Percentiles rank a stretch among this genome's conserved stretches.
Conservation (phyloP, 2,113 vertebrate species). For the Zosterops pallidus region DNA sequence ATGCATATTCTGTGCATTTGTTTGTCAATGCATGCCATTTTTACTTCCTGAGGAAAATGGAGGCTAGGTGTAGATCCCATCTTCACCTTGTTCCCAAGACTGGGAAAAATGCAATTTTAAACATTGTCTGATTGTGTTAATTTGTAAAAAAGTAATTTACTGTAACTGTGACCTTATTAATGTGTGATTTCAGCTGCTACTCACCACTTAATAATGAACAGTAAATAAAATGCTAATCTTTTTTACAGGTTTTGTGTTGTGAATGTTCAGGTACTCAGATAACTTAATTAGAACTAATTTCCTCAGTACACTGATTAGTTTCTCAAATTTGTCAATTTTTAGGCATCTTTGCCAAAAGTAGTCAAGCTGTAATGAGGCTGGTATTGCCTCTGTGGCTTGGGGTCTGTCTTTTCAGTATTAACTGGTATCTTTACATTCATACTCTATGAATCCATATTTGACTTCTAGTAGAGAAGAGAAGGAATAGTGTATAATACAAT, state of each 20-base stretch:
- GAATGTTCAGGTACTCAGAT: constrained; percentile 56
- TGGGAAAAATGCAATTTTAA: neutral
- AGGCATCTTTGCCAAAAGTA: neutral
- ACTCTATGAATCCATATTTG: neutral
- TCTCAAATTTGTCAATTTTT: neutral
- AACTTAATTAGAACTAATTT: constrained; percentile 63
- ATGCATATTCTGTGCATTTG: neutral
- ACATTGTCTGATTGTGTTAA: neutral
- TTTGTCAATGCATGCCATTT: neutral
- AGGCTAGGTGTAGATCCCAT: neutral
- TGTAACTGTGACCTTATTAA: constrained; percentile 57
- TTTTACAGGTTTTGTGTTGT: constrained; percentile 49
- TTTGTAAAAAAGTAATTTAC: constrained; percentile 51
- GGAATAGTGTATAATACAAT: neutral
- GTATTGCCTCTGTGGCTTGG: neutral
- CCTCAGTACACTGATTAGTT: neutral
- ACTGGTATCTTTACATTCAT: neutral
- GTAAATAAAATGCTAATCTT: constrained; percentile 68
- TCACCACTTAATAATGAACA: constrained; percentile 58
- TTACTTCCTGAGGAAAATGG: neutral
- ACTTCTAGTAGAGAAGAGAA: neutral
- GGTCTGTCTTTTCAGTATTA: neutral
- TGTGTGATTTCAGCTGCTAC: constrained; percentile 44
- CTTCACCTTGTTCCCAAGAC: neutral
- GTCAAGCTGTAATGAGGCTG: neutral